Evolutionary conservation across 2,113 vertebrate genomes (phyloP).

Genomic region (Amblyornis subalaris): DNA sequence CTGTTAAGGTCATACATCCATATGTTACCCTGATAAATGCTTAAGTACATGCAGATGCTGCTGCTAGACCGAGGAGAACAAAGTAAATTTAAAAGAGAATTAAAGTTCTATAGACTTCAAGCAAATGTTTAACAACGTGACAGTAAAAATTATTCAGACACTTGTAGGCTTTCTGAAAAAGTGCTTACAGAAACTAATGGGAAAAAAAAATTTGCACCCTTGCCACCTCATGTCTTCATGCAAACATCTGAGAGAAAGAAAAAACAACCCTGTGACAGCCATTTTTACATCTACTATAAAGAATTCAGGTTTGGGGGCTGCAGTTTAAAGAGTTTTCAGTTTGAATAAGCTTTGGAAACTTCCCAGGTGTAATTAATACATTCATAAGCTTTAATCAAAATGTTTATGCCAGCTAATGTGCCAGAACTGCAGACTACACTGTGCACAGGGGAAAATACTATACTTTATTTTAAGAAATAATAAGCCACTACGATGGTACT

Average conservation of each 20-base stretch:
- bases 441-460: slow-evolving; percentile 15
- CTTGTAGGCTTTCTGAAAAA: not conserved
- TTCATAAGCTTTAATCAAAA: slow-evolving; percentile 65
- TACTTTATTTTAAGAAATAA: slow-evolving; percentile 51
- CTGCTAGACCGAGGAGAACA: not conserved
- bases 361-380: slow-evolving; percentile 66
- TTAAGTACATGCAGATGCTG: not conserved
- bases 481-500: not conserved
- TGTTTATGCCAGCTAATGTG: slow-evolving; percentile 59
- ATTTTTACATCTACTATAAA: not conserved
- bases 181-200: not conserved
- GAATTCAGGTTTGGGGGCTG: not conserved
- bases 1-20: not conserved
- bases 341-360: slow-evolving; percentile 48
- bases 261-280: not conserved
- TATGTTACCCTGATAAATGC: not conserved
- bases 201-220: not conserved
- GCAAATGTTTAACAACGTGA: not conserved
- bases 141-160: not conserved
- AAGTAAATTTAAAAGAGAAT: not conserved
- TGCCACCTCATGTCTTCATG: not conserved
- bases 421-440: slow-evolving; percentile 34
- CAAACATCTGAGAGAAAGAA: not conserved
- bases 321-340: not conserved
- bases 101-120: not conserved